Evolutionary conservation across 2,888 invertebrate species (phyloP).

Genomic region (Callyntrura sp.): DNA sequence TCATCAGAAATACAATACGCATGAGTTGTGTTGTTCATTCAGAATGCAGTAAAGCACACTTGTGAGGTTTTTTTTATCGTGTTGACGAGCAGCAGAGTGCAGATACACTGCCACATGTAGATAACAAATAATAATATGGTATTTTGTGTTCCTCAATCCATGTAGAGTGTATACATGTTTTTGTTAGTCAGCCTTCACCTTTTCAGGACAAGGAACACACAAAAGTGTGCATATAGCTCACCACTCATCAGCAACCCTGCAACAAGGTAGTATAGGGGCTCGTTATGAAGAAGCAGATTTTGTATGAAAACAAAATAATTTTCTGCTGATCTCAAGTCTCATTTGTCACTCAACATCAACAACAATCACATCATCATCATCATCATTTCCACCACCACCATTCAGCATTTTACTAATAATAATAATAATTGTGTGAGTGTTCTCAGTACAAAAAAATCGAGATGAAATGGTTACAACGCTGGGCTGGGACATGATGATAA

Average conservation of each 20-base stretch:
- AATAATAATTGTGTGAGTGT: not conserved
- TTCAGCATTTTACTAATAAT: too few species aligned
- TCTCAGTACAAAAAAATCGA: too few species aligned
- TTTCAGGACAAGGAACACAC: constrained; percentile 18
- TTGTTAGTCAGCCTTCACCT: constrained; percentile 61
- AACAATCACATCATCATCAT: constrained; percentile 1
- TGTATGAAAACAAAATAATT: not conserved
- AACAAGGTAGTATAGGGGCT: constrained; percentile 7
- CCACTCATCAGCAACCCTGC: not conserved
- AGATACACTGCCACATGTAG: too few species aligned
- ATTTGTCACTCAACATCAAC: constrained; percentile 47
- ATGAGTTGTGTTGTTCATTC: constrained; percentile 4
- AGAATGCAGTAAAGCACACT: not conserved
- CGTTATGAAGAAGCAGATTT: constrained; percentile 33
- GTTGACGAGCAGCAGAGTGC: not conserved
- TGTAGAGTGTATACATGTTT: too few species aligned
- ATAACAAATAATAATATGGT: not conserved
- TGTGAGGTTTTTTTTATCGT: constrained; percentile 25
- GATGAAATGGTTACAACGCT: not conserved
- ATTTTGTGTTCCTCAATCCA: constrained; percentile 11
- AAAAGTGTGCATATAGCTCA: not conserved
- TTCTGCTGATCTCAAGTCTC: constrained; percentile 55
- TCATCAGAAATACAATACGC: constrained; percentile 16
- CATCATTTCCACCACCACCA: too few species aligned
- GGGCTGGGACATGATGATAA: constrained; percentile 15